Evolutionary conservation across 1,140 invertebrate genomes (phyloP).

Genomic region (Nebria ingens): DNA sequence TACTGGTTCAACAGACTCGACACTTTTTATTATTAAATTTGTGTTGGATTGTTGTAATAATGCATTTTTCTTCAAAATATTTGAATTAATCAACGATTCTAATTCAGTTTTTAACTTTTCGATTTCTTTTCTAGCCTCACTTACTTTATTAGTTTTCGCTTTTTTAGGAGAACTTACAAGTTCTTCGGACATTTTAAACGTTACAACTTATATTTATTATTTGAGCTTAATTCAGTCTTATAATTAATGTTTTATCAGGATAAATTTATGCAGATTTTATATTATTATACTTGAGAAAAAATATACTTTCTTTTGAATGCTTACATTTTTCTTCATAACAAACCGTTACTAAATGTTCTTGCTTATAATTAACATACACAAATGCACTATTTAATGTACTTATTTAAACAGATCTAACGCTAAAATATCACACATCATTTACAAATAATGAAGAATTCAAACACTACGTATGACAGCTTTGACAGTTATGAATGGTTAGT

Average conservation of each 20-base stretch:
- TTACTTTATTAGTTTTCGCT: slow-evolving; percentile 14
- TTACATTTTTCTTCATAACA: too few relatives aligned
- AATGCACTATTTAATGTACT: background rate
- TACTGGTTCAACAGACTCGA: slow-evolving; percentile 3
- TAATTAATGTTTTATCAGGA: background rate
- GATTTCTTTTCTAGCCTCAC: slow-evolving; percentile 19
- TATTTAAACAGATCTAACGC: background rate
- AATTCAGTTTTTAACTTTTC: slow-evolving; percentile 19
- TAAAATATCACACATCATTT: background rate
- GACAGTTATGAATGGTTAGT: slow-evolving; percentile 1
- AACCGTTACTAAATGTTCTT: background rate
- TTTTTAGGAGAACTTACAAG: background rate
- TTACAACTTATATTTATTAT: background rate
- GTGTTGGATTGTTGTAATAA: background rate
- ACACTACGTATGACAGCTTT: background rate
- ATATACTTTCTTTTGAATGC: background rate
- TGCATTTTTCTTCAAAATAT: slow-evolving; percentile 11
- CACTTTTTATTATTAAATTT: slow-evolving; percentile 9
- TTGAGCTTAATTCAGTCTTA: background rate
- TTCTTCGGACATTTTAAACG: background rate
- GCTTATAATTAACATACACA: background rate
- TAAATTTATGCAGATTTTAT: background rate
- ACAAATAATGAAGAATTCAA: background rate
- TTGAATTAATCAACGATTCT: slow-evolving; percentile 17
- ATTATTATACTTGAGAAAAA: background rate